Conservation (phyloP, 53 echinoderm and acorn worm species). For the Holothuria leucospilota region DNA sequence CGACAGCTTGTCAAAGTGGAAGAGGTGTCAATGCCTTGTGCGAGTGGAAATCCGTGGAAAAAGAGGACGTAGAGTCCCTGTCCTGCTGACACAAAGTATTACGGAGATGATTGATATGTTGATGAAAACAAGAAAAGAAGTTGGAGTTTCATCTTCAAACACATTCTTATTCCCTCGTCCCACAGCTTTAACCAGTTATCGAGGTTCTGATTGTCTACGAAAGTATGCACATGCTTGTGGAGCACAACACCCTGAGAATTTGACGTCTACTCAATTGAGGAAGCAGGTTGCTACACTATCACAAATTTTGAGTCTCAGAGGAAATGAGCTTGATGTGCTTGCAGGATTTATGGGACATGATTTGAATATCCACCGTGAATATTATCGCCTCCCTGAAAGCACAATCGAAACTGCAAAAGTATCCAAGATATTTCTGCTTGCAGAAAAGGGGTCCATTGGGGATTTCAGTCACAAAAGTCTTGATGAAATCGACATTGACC, state of each 20-base stretch:
- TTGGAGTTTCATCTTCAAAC: too few relatives aligned
- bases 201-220: neutral
- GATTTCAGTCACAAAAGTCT: slow-evolving; percentile 58
- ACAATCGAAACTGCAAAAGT: slow-evolving; percentile 60
- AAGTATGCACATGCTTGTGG: slow-evolving; percentile 1
- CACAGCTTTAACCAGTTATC: too few relatives aligned
- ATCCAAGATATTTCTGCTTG: too few relatives aligned
- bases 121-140: too few relatives aligned
- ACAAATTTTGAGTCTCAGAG: slow-evolving; percentile 61
- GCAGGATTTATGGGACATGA: slow-evolving; percentile 71
- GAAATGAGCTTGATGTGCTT: slow-evolving; percentile 63
- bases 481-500: slow-evolving; percentile 46
- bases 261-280: slow-evolving; percentile 10
- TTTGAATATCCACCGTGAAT: slow-evolving; percentile 59
- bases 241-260: neutral
- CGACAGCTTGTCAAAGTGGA: too few relatives aligned
- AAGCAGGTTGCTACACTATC: slow-evolving; percentile 49
- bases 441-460: slow-evolving; percentile 24
- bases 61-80: too few relatives aligned
- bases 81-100: too few relatives aligned
- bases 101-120: too few relatives aligned
- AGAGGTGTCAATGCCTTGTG: too few relatives aligned
- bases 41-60: too few relatives aligned
- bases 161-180: too few relatives aligned
- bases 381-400: slow-evolving; percentile 62